Evolutionary conservation across 2,888 invertebrate genomes (phyloP).

Genomic region (Trachelus iudaicus): DNA sequence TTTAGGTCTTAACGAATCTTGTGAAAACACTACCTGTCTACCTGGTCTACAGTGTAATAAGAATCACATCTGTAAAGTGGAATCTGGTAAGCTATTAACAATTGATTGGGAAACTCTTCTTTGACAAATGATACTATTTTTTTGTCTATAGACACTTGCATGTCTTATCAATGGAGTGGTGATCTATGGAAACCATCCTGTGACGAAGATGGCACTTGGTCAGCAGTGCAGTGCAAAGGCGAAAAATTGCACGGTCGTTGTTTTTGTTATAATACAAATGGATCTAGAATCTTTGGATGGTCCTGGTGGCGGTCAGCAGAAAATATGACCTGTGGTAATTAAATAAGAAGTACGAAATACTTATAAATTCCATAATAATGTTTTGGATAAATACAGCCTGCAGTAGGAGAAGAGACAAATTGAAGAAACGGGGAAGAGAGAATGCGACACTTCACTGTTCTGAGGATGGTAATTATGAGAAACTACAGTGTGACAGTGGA

Average conservation of each 20-base stretch:
- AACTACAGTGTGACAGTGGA: slow-evolving; percentile 75
- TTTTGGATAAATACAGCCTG: slow-evolving; percentile 67
- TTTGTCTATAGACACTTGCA: slow-evolving; percentile 5
- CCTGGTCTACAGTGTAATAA: slow-evolving; percentile 7
- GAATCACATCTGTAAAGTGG: slow-evolving; percentile 6
- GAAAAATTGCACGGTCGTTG: slow-evolving; percentile 60
- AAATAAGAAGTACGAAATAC: not conserved
- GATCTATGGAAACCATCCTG: slow-evolving; percentile 24
- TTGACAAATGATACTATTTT: not conserved
- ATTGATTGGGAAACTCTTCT: not conserved
- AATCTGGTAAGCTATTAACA: not conserved
- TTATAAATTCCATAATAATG: not conserved
- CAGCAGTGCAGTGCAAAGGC: slow-evolving; percentile 29
- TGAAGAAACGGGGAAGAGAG: slow-evolving; percentile 64
- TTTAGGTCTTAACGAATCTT: slow-evolving; percentile 10
- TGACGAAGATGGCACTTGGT: slow-evolving; percentile 24
- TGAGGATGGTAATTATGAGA: slow-evolving; percentile 74
- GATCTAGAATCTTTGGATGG: slow-evolving; percentile 75
- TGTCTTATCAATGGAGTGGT: slow-evolving; percentile 11
- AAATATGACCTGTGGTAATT: slow-evolving; percentile 76
- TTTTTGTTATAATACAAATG: slow-evolving; percentile 73
- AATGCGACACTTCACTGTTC: slow-evolving; percentile 75
- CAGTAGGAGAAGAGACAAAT: slow-evolving; percentile 71
- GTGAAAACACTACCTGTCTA: slow-evolving; percentile 9
- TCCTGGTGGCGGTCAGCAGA: slow-evolving; percentile 70